phyloP scores from a whole-genome alignment of 1,140 invertebrate genomes.

The Ptiloglossa arizonensis region DNA sequence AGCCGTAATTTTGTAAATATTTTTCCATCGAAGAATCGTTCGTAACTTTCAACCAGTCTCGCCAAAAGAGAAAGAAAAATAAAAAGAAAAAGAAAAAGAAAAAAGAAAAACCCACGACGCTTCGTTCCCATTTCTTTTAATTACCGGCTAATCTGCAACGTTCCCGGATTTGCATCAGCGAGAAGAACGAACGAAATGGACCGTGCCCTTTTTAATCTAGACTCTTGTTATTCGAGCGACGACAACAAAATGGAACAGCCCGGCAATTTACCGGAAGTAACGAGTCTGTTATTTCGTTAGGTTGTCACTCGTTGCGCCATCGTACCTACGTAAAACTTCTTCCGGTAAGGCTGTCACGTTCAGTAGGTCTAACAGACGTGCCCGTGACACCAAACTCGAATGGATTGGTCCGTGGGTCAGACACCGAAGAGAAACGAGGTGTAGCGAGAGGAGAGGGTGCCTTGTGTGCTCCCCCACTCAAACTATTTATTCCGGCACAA shows the following conservation, averaged over 20 bases:
- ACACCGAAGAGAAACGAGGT: constrained; percentile 50
- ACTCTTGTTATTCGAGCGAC: neutral
- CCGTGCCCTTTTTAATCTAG: neutral
- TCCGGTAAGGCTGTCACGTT: constrained; percentile 58
- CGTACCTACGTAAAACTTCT: constrained; percentile 46
- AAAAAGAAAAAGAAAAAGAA: too few relatives aligned
- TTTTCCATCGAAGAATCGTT: too few relatives aligned
- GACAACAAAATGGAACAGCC: neutral
- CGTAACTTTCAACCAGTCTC: too few relatives aligned
- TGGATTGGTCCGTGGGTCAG: constrained; percentile 57
- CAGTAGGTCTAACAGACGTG: constrained; percentile 52
- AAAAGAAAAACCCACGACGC: too few relatives aligned
- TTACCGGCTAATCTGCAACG: neutral
- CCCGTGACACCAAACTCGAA: constrained; percentile 62
- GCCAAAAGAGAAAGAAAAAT: too few relatives aligned
- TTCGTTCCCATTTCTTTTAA: too few relatives aligned
- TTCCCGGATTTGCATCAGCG: neutral
- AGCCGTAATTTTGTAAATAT: too few relatives aligned
- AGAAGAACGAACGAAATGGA: too few relatives aligned
- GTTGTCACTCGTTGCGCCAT: constrained; percentile 29
- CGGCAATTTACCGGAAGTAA: constrained; percentile 23
- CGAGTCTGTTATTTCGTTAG: constrained; percentile 46
- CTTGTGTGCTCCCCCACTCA: constrained; percentile 55
- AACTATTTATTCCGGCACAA: constrained; percentile 82
- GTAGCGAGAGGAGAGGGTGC: constrained; percentile 45